Conservation (phyloP, 2,113 vertebrate genomes). For the Fregata magnificens region DNA sequence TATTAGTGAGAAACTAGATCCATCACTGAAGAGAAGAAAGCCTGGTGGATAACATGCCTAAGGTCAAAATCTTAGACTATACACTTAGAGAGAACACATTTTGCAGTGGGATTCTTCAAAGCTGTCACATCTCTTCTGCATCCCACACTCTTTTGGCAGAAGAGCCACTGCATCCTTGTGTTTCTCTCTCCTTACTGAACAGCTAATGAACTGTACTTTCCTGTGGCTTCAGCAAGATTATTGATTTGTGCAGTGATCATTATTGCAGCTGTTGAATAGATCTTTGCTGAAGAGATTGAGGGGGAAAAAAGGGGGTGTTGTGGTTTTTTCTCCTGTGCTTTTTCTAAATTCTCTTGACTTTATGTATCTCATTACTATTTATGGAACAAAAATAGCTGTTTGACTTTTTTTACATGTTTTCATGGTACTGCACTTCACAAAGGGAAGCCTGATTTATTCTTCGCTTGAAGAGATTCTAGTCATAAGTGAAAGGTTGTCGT, state of each 20-base stretch:
- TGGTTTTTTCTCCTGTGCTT: not conserved
- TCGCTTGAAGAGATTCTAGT: not conserved
- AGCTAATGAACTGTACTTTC: not conserved
- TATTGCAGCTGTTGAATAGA: not conserved
- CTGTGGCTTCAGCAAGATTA: not conserved
- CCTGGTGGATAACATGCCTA: not conserved
- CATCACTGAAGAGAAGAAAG: not conserved
- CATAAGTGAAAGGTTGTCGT: not conserved
- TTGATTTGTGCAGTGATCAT: not conserved
- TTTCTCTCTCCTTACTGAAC: not conserved
- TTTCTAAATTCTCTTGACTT: not conserved
- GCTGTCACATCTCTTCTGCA: not conserved
- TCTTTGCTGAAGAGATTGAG: not conserved
- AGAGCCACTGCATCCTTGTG: not conserved
- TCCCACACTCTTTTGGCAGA: not conserved
- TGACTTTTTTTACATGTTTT: not conserved
- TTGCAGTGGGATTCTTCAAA: not conserved
- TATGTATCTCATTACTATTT: not conserved
- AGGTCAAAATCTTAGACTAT: not conserved
- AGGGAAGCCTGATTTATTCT: not conserved
- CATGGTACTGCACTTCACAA: not conserved
- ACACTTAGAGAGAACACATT: not conserved
- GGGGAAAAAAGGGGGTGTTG: accelerated
- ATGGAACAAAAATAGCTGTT: not conserved
- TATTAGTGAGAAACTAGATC: not conserved